Conservation (phyloP, 2,797 vertebrate genomes). For the Thamnophis elegans region DNA sequence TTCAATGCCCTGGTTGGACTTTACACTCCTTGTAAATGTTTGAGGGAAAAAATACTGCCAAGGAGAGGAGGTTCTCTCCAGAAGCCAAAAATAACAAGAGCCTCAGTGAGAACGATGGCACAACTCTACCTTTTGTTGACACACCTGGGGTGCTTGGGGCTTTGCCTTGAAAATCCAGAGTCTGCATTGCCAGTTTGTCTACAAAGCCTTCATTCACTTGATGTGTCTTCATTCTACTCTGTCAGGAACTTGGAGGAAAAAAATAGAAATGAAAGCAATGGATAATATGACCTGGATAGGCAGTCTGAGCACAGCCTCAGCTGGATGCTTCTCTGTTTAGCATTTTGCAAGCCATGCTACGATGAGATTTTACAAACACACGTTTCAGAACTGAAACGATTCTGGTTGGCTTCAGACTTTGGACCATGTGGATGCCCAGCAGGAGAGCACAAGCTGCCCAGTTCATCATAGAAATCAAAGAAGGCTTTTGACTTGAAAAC, state of each 20-base stretch:
- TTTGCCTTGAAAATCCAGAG: neutral
- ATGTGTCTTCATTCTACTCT: neutral
- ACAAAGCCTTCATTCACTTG: neutral
- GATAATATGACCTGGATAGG: neutral
- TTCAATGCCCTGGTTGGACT: neutral
- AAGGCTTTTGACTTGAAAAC: neutral
- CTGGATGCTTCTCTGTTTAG: neutral
- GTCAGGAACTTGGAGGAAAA: neutral
- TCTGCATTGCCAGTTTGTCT: neutral
- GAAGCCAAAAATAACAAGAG: neutral
- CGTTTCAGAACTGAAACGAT: neutral
- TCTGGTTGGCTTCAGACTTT: constrained; percentile 22
- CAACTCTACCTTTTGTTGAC: neutral
- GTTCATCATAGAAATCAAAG: neutral
- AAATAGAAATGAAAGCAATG: neutral
- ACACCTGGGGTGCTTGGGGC: neutral
- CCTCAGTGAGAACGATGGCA: neutral
- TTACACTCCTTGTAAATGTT: neutral
- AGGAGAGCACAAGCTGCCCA: neutral
- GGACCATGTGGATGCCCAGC: neutral
- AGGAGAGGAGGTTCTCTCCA: neutral
- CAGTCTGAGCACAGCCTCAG: constrained; percentile 14
- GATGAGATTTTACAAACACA: constrained; percentile 29
- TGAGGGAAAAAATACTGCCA: neutral
- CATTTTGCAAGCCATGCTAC: constrained; percentile 10